Percentiles rank a stretch among this genome's conserved stretches.
These are phyloP conservation scores for Tenthredo notha DNA, from an alignment of 2,888 invertebrate genomes.

Conservation along the genomic window DNA sequence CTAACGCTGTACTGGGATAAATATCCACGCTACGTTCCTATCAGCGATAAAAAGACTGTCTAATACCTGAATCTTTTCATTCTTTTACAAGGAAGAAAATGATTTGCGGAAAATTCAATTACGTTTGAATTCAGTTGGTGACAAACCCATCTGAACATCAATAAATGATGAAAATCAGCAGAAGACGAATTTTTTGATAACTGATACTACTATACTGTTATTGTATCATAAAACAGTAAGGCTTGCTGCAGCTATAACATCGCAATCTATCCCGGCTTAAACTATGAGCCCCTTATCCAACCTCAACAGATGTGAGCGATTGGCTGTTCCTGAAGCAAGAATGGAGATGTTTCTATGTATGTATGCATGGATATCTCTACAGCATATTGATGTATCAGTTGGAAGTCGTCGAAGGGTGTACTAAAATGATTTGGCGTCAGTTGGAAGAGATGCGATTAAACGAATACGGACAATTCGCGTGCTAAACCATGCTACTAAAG, in stretches of 20 bases:
- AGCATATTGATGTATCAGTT: conserved; percentile 13
- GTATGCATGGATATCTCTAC: not conserved
- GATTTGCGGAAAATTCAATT: too few species aligned
- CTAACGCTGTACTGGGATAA: too few species aligned
- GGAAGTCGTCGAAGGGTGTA: not conserved
- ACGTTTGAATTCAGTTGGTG: too few species aligned
- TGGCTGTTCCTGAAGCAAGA: not conserved
- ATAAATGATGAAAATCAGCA: too few species aligned
- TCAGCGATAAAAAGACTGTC: too few species aligned
- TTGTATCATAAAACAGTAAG: too few species aligned
- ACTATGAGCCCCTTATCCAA: not conserved
- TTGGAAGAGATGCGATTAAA: conserved; percentile 44
- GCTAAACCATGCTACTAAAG: conserved; percentile 28
- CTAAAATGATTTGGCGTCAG: conserved; percentile 42
- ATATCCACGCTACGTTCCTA: too few species aligned
- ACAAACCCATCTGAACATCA: too few species aligned
- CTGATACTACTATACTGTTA: too few species aligned
- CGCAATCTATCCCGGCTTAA: not conserved
- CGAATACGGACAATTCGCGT: conserved; percentile 20
- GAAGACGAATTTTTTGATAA: too few species aligned
- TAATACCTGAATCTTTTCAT: too few species aligned
- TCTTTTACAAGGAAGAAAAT: too few species aligned
- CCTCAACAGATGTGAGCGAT: conserved; percentile 40
- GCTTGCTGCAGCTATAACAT: not conserved
- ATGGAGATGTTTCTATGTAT: not conserved